Base-by-base conservation (phyloP, 2,113 vertebrate genomes). In the Hirundichthys speculiger region DNA sequence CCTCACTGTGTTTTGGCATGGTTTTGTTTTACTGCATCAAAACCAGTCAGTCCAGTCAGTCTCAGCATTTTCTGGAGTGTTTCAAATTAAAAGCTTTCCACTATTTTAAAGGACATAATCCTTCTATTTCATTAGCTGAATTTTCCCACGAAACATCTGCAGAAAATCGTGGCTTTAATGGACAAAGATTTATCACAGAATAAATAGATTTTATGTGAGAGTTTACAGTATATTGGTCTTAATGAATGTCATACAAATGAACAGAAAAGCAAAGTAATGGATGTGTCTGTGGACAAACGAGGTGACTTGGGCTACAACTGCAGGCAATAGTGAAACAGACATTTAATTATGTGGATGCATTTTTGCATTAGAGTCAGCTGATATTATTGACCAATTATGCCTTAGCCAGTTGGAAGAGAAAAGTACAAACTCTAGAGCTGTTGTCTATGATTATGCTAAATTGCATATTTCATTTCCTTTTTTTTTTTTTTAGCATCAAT, bases 201-300 rank as follows among this genome's bases (percentile, higher is more conserved):
- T 40, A 3, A 12, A 2, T 9, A 25, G 15, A 7, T 49, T 71
- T 38, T 13, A 54, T n/a, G 69, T 79, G 72, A 86, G 79, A 82
- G 82, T 77, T 75, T 56, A 78, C 48, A 59, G 53, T 43, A 46
- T 61, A 67, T 21, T 22, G 2, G 11, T 43, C 20, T 46, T 20
- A 22, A 24, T 70, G 38, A 57, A 72, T 63, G 1, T 18, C 3
- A 24, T 15, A 24, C 21, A 58, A 27, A 62, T 20, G 62, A 30
- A 70, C 11, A 62, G 4, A 63, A 71, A 49, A 74, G 4, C 14
- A 65, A 5, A 45, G 18, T 49, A 34, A 69, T 46, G 56, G 25
- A 49, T 68, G 50, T 34, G 41, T 18, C 3, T 3, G 53, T 19
- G 54, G 66, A 77, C 41, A 30, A 52, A 55, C 51, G 38, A 62